Conservation (phyloP, 2,797 vertebrate genomes). For the Peromyscus melanophrys region DNA sequence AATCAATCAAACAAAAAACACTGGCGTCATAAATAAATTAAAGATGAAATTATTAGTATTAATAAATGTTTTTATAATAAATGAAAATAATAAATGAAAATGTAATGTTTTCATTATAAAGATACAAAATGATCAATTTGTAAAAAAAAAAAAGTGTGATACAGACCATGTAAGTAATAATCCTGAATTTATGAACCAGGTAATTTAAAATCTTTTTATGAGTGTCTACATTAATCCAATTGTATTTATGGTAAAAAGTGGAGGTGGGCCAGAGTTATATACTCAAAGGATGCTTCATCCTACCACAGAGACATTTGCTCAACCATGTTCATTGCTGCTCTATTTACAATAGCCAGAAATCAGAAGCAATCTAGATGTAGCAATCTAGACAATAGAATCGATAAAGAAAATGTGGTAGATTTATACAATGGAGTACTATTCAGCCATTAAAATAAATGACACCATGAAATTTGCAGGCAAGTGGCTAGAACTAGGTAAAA, state of each 20-base stretch:
- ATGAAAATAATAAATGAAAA: too few species aligned
- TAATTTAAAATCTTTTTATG: not conserved
- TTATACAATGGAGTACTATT: not conserved
- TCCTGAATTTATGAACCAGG: not conserved
- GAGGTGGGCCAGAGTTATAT: not conserved
- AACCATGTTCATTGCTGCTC: not conserved
- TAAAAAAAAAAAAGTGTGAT: not conserved
- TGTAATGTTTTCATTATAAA: not conserved
- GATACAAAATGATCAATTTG: slow-evolving; percentile 14
- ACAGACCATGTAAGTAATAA: not conserved
- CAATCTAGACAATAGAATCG: too few species aligned
- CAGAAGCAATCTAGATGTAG: not conserved
- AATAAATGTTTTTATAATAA: too few species aligned
- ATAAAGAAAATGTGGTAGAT: not conserved
- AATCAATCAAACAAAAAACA: too few species aligned
- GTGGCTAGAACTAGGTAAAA: not conserved
- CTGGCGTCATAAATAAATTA: slow-evolving; percentile 25
- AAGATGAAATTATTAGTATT: not conserved
- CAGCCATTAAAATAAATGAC: not conserved
- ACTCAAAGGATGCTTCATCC: not conserved
- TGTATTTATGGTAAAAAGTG: not conserved
- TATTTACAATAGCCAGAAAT: not conserved
- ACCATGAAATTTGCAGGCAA: not conserved
- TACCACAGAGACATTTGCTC: not conserved
- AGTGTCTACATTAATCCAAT: not conserved